Evolutionary conservation across 2,113 vertebrate genomes (phyloP).

Genomic region (Mobula hypostoma): DNA sequence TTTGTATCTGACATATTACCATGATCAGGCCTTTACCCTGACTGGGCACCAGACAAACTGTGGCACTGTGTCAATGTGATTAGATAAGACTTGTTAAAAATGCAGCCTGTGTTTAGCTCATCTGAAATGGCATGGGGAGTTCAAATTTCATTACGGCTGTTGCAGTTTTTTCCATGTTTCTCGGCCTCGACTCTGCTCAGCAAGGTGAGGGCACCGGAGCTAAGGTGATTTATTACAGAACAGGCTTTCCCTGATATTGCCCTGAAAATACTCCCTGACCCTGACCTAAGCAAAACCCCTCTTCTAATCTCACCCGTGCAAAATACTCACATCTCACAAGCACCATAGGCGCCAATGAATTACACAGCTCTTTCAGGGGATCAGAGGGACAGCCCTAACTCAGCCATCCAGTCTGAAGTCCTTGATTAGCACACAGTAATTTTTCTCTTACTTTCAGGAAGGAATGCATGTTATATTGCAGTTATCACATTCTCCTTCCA

Average conservation of each 20-base stretch:
- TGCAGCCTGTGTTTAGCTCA: not conserved
- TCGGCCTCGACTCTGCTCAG: not conserved
- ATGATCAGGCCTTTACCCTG: too few relatives aligned
- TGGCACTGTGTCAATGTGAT: not conserved
- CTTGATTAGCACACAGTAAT: not conserved
- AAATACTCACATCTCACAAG: slow-evolving; percentile 42
- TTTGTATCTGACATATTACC: not conserved
- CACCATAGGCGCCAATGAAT: slow-evolving; percentile 46
- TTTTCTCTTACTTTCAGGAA: not conserved
- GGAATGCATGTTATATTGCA: not conserved
- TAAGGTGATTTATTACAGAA: slow-evolving; percentile 6
- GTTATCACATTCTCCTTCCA: not conserved
- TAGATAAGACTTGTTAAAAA: not conserved
- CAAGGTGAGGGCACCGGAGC: not conserved
- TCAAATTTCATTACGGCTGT: not conserved
- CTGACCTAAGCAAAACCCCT: slow-evolving; percentile 23
- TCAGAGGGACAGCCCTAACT: not conserved
- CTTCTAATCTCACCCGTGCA: slow-evolving; percentile 15
- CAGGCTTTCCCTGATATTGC: not conserved
- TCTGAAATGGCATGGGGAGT: not conserved
- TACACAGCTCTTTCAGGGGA: slow-evolving; percentile 45
- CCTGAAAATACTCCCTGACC: slow-evolving; percentile 30
- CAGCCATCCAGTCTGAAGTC: not conserved
- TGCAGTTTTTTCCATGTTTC: not conserved
- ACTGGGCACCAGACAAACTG: not conserved